Conservation (phyloP, 2,888 invertebrate species). For the Lycia hirtaria region DNA sequence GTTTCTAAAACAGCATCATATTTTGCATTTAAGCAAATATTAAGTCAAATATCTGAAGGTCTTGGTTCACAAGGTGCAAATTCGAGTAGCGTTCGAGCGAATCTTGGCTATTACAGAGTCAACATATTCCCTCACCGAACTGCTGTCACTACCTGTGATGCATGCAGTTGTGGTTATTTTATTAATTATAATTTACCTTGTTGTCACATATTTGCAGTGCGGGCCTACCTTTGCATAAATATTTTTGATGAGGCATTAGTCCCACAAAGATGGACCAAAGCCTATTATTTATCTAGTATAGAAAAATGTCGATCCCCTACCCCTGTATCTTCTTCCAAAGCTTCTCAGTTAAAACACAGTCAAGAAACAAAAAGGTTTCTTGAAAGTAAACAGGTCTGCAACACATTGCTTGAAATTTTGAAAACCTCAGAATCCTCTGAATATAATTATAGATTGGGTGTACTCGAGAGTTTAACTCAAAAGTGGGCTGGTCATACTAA, state of each 20-base stretch:
- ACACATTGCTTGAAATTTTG: slow-evolving; percentile 1
- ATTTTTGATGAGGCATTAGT: slow-evolving; percentile 2
- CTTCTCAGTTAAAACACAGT: background rate
- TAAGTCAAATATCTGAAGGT: slow-evolving; percentile 9
- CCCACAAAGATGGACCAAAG: background rate
- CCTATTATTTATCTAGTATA: slow-evolving; percentile 5
- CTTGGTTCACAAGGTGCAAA: slow-evolving; percentile 4
- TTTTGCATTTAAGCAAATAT: slow-evolving; percentile 6
- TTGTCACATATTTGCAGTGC: slow-evolving; percentile 7
- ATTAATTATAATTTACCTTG: slow-evolving; percentile 9
- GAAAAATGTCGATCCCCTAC: background rate
- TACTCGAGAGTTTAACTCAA: background rate
- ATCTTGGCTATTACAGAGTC: slow-evolving; percentile 6
- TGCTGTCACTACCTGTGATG: slow-evolving; percentile 2
- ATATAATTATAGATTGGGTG: background rate
- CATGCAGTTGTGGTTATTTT: slow-evolving; percentile 10
- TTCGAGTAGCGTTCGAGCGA: background rate
- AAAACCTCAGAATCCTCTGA: background rate
- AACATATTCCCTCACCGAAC: background rate
- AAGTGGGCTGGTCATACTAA: background rate
- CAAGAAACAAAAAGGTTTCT: background rate
- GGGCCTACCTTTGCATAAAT: background rate
- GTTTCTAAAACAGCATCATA: background rate
- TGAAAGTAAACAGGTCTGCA: slow-evolving; percentile 2
- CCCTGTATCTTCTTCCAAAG: background rate